These are phyloP conservation scores for Apostichopus californicus DNA, from an alignment of 35 echinoderm and acorn worm genomes.

Conservation along the genomic window DNA sequence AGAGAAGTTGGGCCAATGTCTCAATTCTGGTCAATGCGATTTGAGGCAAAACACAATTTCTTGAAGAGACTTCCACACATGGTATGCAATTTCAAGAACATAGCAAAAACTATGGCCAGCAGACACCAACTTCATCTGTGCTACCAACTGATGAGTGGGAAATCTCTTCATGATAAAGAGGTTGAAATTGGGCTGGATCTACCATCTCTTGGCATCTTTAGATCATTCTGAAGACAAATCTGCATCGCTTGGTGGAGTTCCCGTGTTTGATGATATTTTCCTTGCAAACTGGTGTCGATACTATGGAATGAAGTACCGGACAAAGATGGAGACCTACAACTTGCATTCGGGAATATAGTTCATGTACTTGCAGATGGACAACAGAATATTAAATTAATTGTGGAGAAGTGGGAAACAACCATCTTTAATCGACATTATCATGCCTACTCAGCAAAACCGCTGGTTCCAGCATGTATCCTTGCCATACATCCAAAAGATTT, in stretches of 20 bases:
- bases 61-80: slow-evolving; percentile 67
- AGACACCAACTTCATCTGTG: slow-evolving; percentile 47
- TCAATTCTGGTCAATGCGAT: slow-evolving; percentile 56
- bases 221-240: slow-evolving; percentile 37
- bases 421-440: too few relatives aligned
- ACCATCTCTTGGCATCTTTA: slow-evolving; percentile 34
- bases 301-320: too few relatives aligned
- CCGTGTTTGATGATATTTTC: slow-evolving; percentile 48
- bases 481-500: too few relatives aligned
- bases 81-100: slow-evolving; percentile 59
- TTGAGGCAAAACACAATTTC: slow-evolving; percentile 64
- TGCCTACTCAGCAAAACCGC: too few relatives aligned
- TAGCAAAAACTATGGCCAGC: slow-evolving; percentile 42
- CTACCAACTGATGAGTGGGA: slow-evolving; percentile 36
- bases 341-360: too few relatives aligned
- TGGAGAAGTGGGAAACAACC: too few relatives aligned
- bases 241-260: slow-evolving; percentile 17
- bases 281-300: neutral
- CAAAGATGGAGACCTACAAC: too few relatives aligned
- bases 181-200: slow-evolving; percentile 39
- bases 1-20: slow-evolving; percentile 46
- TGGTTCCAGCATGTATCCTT: too few relatives aligned
- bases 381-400: too few relatives aligned
- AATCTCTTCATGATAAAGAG: slow-evolving; percentile 24
- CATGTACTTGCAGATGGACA: too few relatives aligned